A percentile compares a stretch with the other conserved stretches of the same genome.
phyloP scores from a whole-genome alignment of 2,888 invertebrate genomes.

The Muschampia plurimacula region DNA sequence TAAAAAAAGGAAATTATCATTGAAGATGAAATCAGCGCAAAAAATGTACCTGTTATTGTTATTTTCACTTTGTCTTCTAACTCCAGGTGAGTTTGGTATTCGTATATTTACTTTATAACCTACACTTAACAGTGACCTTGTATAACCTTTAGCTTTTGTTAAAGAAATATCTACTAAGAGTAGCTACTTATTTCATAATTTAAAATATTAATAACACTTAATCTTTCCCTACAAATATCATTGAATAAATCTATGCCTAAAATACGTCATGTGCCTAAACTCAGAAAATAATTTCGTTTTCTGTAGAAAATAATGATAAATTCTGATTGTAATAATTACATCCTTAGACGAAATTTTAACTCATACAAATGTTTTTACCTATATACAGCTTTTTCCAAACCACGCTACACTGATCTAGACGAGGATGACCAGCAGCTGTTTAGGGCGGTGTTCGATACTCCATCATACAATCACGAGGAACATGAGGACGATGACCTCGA shows the following conservation, averaged over 20 bases:
- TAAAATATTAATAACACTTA: no score
- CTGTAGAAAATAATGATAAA: neutral
- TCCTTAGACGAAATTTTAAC: neutral
- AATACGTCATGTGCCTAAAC: no score
- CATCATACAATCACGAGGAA: slow-evolving; percentile 65
- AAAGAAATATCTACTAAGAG: no score
- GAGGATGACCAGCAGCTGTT: slow-evolving; percentile 73
- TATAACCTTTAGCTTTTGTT: no score
- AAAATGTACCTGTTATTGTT: slow-evolving; percentile 50
- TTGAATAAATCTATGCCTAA: no score
- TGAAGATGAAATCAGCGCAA: neutral
- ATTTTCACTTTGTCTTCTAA: slow-evolving; percentile 49
- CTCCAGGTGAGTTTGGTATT: slow-evolving; percentile 51
- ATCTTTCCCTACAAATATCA: no score
- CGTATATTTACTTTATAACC: neutral
- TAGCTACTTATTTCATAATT: no score
- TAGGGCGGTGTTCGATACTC: slow-evolving; percentile 73
- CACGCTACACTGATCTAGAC: slow-evolving; percentile 67
- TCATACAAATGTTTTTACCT: neutral
- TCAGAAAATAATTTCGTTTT: neutral
- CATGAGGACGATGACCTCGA: slow-evolving; percentile 61
- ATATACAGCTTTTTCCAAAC: slow-evolving; percentile 58
- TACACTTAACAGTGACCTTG: no score
- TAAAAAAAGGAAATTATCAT: neutral
- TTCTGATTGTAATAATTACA: no score